Base-by-base conservation (phyloP, 2,888 invertebrate genomes). In the Lottia scabra region DNA sequence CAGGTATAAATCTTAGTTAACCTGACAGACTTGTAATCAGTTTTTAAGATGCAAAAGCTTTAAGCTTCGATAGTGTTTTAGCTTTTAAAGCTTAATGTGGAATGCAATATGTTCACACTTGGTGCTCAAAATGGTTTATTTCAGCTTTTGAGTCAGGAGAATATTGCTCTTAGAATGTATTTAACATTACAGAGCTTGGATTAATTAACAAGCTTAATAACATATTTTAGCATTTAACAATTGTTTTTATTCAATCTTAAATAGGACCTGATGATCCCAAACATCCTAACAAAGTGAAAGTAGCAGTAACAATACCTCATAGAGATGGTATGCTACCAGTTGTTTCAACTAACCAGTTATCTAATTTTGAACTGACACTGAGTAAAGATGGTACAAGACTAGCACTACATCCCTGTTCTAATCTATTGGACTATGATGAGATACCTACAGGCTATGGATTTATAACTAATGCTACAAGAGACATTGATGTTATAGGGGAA, bases 301-400 rank as follows among this genome's bases (percentile, higher is more conserved):
- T 90, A 46, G 83, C 85, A 5, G 83, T 90, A 10, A 81, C 80
- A 16, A 81, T 89, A 56, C 89, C 89, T 0, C 90, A 90, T 76
- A 82, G 85, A 68, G 90, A 89, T 76, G 89, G 89, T 23, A 84
- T 89, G 83, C 73, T 90, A 23, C 90, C 90, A 0, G 82, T 85
- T 26, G 80, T 89, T 30, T 89, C 89, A 13, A 89, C 90, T 1
- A 79, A 83, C 1, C 79, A 80, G 44, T 80, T 89, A 56, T 85
- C 88, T 43, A 88, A 89, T 82, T 89, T 89, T 80, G 88, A 88
- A 72, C 80, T 88, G 30, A 86, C 86, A 5, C 82, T 90, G 16
- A 87, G 87, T 75, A 84, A 83, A n/a, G 86, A 86, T 71, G 87
- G 85, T 8, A 78, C 85, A 63, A 75, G 89, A 27, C 78, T 87